phyloP scores from a whole-genome alignment of 2,888 invertebrate species.

The Apantesis nais region DNA sequence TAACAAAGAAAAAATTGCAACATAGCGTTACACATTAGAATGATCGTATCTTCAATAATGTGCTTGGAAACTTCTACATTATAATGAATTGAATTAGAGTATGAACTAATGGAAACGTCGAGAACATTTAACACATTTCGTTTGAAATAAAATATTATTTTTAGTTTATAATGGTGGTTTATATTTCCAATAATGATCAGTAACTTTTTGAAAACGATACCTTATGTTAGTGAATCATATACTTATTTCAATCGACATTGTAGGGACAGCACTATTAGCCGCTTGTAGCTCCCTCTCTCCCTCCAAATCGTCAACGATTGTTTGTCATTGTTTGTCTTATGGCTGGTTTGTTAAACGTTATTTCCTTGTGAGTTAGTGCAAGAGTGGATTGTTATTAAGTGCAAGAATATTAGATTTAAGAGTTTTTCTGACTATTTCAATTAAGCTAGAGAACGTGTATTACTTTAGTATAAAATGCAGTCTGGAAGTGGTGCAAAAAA shows the following conservation, averaged over 20 bases:
- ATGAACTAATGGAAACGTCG: too few relatives aligned
- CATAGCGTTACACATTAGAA: too few relatives aligned
- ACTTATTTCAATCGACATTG: background rate
- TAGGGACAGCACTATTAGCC: background rate
- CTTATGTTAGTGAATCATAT: background rate
- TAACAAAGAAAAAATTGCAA: too few relatives aligned
- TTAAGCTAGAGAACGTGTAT: background rate
- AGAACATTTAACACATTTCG: too few relatives aligned
- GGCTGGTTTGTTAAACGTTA: background rate
- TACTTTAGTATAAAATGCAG: constrained; percentile 62
- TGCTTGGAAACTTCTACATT: too few relatives aligned
- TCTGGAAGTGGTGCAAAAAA: constrained; percentile 89
- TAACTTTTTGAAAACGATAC: background rate
- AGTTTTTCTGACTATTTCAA: background rate
- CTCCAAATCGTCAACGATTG: background rate
- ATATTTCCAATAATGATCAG: background rate
- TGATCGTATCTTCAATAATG: too few relatives aligned
- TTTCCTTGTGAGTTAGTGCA: background rate
- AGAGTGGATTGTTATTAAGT: background rate
- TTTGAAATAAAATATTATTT: too few relatives aligned
- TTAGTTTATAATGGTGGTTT: too few relatives aligned
- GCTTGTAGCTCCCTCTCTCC: background rate
- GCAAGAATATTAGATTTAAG: background rate
- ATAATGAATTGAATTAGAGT: too few relatives aligned
- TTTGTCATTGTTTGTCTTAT: background rate